phyloP scores from a whole-genome alignment of 2,797 vertebrate genomes.

The Staurois parvus region DNA sequence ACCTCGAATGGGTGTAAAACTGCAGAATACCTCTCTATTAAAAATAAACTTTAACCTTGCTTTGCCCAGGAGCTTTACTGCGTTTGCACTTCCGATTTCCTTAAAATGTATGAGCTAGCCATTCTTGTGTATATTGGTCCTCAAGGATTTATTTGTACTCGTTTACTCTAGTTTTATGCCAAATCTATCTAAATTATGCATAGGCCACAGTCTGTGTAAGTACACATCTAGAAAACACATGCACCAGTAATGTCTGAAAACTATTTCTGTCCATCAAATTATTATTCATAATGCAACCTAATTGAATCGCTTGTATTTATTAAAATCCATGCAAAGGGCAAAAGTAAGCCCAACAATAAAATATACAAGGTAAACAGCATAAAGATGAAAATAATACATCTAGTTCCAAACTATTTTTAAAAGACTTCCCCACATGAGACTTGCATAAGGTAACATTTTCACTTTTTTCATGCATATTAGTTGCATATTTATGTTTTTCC shows the following conservation, averaged over 20 bases:
- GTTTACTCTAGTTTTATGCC: slow-evolving; percentile 39
- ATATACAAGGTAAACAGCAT: background rate
- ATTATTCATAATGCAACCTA: slow-evolving; percentile 30
- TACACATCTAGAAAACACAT: slow-evolving; percentile 43
- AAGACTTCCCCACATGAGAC: background rate
- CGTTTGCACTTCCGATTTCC: slow-evolving; percentile 32
- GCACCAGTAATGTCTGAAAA: slow-evolving; percentile 25
- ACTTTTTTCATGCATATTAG: too few species aligned
- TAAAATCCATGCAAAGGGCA: background rate
- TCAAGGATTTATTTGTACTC: slow-evolving; percentile 44
- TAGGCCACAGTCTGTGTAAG: slow-evolving; percentile 32
- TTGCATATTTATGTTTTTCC: too few species aligned
- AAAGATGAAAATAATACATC: background rate
- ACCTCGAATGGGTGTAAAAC: background rate
- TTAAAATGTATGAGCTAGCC: slow-evolving; percentile 38
- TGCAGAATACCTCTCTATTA: slow-evolving; percentile 31
- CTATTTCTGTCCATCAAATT: slow-evolving; percentile 26
- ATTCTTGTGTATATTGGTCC: slow-evolving; percentile 44
- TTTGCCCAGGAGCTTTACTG: slow-evolving; percentile 32
- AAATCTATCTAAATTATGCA: slow-evolving; percentile 54
- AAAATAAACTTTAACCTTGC: slow-evolving; percentile 37
- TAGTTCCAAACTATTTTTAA: background rate
- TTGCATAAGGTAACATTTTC: too few species aligned
- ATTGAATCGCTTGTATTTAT: slow-evolving; percentile 22
- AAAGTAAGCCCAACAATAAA: background rate